A percentile compares a stretch with the other conserved stretches of the same genome.
Conservation (phyloP, 2,888 invertebrate species). For the Odontothrips loti region DNA sequence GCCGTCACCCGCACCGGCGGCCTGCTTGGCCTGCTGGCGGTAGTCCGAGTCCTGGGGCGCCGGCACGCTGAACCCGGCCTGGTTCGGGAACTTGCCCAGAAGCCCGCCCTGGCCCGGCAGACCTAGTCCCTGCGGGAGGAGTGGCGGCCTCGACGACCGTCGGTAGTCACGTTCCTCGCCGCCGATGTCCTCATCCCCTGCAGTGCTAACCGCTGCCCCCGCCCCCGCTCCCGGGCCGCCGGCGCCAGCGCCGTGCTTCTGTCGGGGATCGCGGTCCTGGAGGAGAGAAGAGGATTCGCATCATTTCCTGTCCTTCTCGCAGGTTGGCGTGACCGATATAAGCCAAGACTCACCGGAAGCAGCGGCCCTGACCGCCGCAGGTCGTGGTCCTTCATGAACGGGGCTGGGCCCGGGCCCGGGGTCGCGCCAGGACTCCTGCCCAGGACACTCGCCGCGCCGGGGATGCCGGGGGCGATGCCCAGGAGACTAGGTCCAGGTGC, state of each 20-base stretch:
- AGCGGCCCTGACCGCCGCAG: background rate
- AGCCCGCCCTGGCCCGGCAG: background rate
- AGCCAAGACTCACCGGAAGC: background rate
- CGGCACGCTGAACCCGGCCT: background rate
- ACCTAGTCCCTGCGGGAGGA: background rate
- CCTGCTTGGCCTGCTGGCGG: background rate
- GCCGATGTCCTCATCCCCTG: background rate
- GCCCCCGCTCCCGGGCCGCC: background rate
- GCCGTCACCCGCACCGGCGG: background rate
- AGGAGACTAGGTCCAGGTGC: slow-evolving; percentile 30
- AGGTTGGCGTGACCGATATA: background rate
- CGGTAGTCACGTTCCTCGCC: background rate
- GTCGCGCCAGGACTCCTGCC: background rate
- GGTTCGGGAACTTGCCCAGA: background rate
- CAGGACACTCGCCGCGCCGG: background rate
- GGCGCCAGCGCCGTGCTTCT: background rate
- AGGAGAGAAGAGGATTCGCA: background rate
- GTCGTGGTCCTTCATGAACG: slow-evolving; percentile 10
- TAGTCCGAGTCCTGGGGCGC: background rate
- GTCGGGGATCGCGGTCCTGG: background rate
- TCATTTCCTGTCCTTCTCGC: background rate
- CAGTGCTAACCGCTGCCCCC: background rate
- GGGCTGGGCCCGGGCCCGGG: background rate
- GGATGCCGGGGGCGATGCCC: background rate
- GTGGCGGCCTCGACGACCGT: background rate